Conservation (phyloP, 2,888 invertebrate species). For the Andrena bicolor region DNA sequence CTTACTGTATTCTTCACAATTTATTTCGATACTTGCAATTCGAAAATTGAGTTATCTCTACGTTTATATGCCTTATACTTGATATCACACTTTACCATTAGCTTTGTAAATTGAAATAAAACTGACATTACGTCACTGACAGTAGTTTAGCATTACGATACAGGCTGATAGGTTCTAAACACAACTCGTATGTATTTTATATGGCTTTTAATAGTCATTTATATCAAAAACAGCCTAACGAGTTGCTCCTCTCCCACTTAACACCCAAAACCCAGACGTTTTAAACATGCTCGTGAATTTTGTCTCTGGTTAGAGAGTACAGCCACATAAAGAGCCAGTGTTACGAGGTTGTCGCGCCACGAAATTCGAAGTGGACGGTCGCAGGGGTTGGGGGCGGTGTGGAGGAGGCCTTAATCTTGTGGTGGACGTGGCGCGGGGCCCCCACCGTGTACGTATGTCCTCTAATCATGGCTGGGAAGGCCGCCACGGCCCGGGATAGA, state of each 20-base stretch:
- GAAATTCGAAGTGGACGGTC: slow-evolving; percentile 48
- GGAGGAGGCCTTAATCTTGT: slow-evolving; percentile 69
- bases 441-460: slow-evolving; percentile 75
- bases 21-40: too few species aligned
- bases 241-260: background rate
- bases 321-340: slow-evolving; percentile 56
- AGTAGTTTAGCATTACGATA: background rate
- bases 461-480: slow-evolving; percentile 81
- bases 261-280: background rate
- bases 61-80: too few species aligned
- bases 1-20: background rate
- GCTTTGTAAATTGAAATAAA: too few species aligned
- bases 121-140: background rate
- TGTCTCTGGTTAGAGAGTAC: slow-evolving; percentile 26
- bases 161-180: background rate
- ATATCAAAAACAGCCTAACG: background rate
- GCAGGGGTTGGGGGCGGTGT: slow-evolving; percentile 57
- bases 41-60: too few species aligned
- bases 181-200: too few species aligned
- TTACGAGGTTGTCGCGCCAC: slow-evolving; percentile 56
- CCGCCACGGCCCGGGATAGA: slow-evolving; percentile 78
- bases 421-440: slow-evolving; percentile 59
- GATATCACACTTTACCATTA: too few species aligned
- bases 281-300: slow-evolving; percentile 2
- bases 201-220: background rate